Conservation (phyloP, 1,140 invertebrate genomes). For the Ceratitis capitata region DNA sequence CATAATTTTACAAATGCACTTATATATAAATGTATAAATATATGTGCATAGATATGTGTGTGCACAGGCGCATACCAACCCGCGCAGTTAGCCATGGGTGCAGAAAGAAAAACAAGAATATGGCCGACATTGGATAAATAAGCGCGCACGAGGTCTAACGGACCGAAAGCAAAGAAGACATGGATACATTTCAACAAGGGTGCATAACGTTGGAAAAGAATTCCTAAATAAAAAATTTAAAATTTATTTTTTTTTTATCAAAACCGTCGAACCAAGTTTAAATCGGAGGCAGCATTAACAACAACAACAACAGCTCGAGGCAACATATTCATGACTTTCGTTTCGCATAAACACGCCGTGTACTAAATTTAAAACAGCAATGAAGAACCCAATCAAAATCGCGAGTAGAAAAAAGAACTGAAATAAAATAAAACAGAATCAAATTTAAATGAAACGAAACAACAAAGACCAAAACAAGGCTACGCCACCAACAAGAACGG, state of each 20-base stretch:
- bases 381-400: conserved; percentile 28
- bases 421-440: background rate
- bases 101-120: too few species aligned
- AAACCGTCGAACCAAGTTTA: background rate
- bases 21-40: background rate
- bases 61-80: background rate
- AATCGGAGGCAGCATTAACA: background rate
- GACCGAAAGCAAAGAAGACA: background rate
- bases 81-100: background rate
- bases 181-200: background rate
- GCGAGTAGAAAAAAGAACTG: background rate
- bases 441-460: background rate
- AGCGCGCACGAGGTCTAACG: background rate
- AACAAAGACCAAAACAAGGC: conserved; percentile 13
- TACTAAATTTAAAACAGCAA: conserved; percentile 40
- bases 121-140: background rate
- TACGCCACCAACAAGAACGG: background rate
- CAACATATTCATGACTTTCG: conserved; percentile 34
- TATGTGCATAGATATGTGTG: background rate
- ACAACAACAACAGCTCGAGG: background rate
- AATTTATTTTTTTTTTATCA: background rate
- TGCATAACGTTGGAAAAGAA: background rate
- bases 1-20: background rate
- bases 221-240: background rate
- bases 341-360: conserved; percentile 35